Conservation (phyloP, 2,888 invertebrate genomes). For the Nebria brevicollis region DNA sequence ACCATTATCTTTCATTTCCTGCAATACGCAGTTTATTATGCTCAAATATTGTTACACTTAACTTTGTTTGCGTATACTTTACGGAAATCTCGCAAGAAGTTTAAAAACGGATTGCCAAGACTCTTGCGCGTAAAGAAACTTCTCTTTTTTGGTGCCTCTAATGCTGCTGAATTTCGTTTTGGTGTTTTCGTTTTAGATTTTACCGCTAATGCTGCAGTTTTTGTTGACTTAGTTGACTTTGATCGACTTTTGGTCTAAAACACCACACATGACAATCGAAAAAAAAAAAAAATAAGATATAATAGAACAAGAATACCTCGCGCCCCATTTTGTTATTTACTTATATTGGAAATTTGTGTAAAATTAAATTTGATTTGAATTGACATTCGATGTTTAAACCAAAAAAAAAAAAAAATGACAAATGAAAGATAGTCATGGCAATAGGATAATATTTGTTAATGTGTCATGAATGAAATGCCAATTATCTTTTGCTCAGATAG, state of each 20-base stretch:
- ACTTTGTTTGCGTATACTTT: neutral
- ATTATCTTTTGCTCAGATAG: conserved; percentile 31
- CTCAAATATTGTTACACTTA: neutral
- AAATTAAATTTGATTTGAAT: neutral
- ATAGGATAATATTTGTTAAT: conserved; percentile 22
- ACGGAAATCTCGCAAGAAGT: neutral
- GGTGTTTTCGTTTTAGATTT: neutral
- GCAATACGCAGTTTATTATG: neutral
- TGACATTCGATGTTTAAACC: neutral
- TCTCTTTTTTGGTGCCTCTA: neutral
- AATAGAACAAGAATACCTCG: neutral
- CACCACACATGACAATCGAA: neutral
- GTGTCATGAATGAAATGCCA: conserved; percentile 19
- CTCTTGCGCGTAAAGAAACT: neutral
- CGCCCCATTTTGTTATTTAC: neutral
- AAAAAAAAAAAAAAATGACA: conserved; percentile 14
- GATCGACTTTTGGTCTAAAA: neutral
- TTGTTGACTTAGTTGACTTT: neutral
- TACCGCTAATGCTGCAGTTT: neutral
- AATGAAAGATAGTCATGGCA: conserved; percentile 26
- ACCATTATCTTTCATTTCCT: conserved; percentile 8
- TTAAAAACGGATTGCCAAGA: neutral
- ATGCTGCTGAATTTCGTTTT: neutral
- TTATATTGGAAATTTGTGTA: neutral
- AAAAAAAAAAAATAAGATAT: neutral